These are phyloP conservation scores for Chrysopa pallens DNA, from an alignment of 1,140 invertebrate genomes.

Conservation along the genomic window DNA sequence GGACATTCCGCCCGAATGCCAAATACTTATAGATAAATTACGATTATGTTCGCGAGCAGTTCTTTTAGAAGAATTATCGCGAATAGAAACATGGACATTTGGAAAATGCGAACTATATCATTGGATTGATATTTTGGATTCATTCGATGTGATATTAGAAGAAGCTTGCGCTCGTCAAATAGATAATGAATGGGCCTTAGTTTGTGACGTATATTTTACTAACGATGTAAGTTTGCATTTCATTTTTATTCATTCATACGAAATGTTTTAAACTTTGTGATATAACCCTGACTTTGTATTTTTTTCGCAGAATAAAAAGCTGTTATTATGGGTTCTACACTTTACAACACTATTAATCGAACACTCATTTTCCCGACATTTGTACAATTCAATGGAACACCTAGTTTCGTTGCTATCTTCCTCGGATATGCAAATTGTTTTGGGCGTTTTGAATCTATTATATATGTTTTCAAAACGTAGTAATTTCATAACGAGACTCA, in stretches of 20 bases:
- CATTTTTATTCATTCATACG: too few species aligned
- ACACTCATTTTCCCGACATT: slow-evolving; percentile 76
- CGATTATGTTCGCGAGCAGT: slow-evolving; percentile 51
- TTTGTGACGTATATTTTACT: slow-evolving; percentile 54
- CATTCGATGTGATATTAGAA: slow-evolving; percentile 67
- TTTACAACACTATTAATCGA: slow-evolving; percentile 79
- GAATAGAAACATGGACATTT: slow-evolving; percentile 72
- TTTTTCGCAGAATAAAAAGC: slow-evolving; percentile 43
- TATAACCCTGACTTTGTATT: neutral
- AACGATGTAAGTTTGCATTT: slow-evolving; percentile 29
- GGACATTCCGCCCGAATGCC: slow-evolving; percentile 74
- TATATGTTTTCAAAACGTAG: slow-evolving; percentile 88
- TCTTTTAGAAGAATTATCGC: slow-evolving; percentile 50
- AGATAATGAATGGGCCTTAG: slow-evolving; percentile 56
- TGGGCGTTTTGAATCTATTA: slow-evolving; percentile 69
- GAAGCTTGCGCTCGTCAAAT: slow-evolving; percentile 43
- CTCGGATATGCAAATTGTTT: slow-evolving; percentile 73
- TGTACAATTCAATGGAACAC: slow-evolving; percentile 86
- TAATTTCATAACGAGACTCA: slow-evolving; percentile 71
- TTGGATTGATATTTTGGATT: slow-evolving; percentile 76
- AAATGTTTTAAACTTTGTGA: neutral
- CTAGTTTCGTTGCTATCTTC: slow-evolving; percentile 65
- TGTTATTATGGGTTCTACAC: slow-evolving; percentile 60
- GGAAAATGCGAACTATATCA: slow-evolving; percentile 84
- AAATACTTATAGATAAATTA: slow-evolving; percentile 59